A percentile compares a stretch with the other conserved stretches of the same genome.
These are phyloP conservation scores for Patella vulgata DNA, from an alignment of 1,140 invertebrate genomes.

Conservation along the genomic window DNA sequence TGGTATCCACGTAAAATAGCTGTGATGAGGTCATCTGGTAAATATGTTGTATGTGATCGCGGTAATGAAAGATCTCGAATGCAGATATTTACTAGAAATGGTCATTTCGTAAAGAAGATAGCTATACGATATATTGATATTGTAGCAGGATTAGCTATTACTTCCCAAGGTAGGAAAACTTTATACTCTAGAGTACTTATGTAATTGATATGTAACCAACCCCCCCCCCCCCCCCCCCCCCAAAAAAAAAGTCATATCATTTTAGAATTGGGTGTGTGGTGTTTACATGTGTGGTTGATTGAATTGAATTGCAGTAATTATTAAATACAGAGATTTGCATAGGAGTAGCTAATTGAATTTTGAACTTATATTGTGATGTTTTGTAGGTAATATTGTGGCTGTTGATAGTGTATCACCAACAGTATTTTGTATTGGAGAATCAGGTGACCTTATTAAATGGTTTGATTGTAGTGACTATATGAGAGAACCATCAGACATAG, in stretches of 20 bases:
- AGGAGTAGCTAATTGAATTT: too few relatives aligned
- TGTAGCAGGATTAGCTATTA: conserved; percentile 94
- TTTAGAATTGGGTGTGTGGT: too few relatives aligned
- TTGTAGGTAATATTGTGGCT: conserved; percentile 83
- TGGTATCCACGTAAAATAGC: conserved; percentile 98
- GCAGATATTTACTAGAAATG: conserved; percentile 83
- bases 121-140: conserved; percentile 95
- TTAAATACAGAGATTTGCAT: too few relatives aligned
- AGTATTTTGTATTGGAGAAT: conserved; percentile 92
- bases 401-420: conserved; percentile 97
- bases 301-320: too few relatives aligned
- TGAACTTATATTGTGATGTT: too few relatives aligned
- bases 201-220: too few relatives aligned
- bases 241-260: too few relatives aligned
- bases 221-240: too few relatives aligned
- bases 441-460: conserved; percentile 90
- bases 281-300: too few relatives aligned
- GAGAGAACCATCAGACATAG: conserved; percentile 96
- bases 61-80: conserved; percentile 95
- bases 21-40: conserved; percentile 76
- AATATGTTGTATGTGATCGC: conserved; percentile 94
- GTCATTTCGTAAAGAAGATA: conserved; percentile 86
- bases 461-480: conserved; percentile 97
- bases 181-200: too few relatives aligned
- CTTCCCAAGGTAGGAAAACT: conserved; percentile 74